Base-by-base conservation (phyloP, 1,140 invertebrate species). In the Drosophila tani region DNA sequence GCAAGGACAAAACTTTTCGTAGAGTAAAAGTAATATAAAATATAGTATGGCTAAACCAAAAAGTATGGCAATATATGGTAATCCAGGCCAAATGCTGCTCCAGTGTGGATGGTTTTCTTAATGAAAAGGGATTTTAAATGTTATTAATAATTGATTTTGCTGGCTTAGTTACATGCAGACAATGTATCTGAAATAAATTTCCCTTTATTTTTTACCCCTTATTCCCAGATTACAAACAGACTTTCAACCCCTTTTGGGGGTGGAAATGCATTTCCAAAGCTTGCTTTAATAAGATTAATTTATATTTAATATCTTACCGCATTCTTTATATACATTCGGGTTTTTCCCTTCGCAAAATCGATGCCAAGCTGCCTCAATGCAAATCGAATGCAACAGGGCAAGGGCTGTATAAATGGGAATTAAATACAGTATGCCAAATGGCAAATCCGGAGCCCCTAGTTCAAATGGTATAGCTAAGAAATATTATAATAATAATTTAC, bases 121-220 rank as follows among this genome's bases (percentile, higher is more conserved):
- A 55, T 32, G 3, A n/a, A 41, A 50, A 58, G 19, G 12, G 9
- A 7, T 11, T 63, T 50, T 50, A 29, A 15, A 17, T 29, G 12
- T 21, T 50, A 50, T 38, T 58, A n/a, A 12, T 12, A 65, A 24
- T 32, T 29, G 15, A 24, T 21, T 14, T 38, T 9, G 19, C 5
- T 5, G 19, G 12, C 15, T 55, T 24, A 38, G 6, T 5, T 11
- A 9, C 6, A 14, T 14, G 19, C 9, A n/a, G 4, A 43, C 11
- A 68, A 24, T 45, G 12, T 40, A 27, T n/a, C 15, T 17, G 3
- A 32, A 24, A n/a, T 5, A 40, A 67, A 70, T 70, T 70, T 70
- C 67, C 67, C 63, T 7, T 24, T 70, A 70, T 70, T 70, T 67
- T 11, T 46, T 67, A 27, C 47, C 63, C 67, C 35, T 45, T 53